Evolutionary conservation across 2,113 vertebrate species (phyloP), one percentile per base, ranked within the genome.

Genomic region (Hippocampus zosterae): DNA sequence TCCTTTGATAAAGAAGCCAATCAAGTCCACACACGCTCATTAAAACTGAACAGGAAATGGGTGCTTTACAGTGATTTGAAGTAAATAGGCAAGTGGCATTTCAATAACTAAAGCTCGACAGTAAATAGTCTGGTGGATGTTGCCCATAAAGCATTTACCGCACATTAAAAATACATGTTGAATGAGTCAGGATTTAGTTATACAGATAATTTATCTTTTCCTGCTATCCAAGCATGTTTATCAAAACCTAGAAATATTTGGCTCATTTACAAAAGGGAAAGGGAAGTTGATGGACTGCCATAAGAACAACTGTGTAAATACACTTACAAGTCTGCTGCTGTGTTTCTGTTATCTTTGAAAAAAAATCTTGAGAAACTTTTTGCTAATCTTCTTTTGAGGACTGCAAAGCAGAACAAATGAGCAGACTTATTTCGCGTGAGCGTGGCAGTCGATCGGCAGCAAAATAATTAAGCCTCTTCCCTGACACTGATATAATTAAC

Each of bases 1-100:
- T 42, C 25, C 42, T 52, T 63, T 61, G 10, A 71, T 69, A 55
- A 82, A 66, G 44, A 71, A 16, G 50, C 64, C 25, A 75, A 41
- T 80, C 27, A 33, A 59, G 48, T 48, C 41, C 12, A 71, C 41
- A 8, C 5, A 9, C 29, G 48, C 40, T 59, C 29, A 48, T 52
- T 65, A 56, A 50, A 76, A 74, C 33, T 2, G 48, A 9, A 65
- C 67, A 56, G 37, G 40, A 74, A 48, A 56, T 10, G 33, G 42
- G n/a, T 64, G 29, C 69, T 15, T 41, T 55, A 12, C 57, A 60
- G 10, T 57, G 41, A 42, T 27, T 42, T 63, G 53, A 59, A 68
- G 60, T 60, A 61, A 68, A 40, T 16, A 44, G 25, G 50, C 13
- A 55, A 55, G 57, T 64, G 23, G 19, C 48, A 68, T 63, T 66